Evolutionary conservation across 1,140 invertebrate genomes (phyloP).

Genomic region (Drosophila gunungcola): DNA sequence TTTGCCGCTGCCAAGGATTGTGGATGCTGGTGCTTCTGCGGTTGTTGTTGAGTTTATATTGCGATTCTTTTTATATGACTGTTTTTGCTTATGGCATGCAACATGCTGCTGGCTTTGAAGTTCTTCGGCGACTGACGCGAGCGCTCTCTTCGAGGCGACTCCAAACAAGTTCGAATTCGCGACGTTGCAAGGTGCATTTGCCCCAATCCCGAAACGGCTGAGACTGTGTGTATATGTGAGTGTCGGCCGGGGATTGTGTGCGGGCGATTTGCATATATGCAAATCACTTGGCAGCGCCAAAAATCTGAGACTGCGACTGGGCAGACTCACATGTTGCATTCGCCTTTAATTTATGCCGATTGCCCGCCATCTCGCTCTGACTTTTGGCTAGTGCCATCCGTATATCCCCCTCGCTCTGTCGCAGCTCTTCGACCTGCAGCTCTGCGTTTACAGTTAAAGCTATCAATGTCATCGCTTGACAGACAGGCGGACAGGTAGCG

Average conservation of each 20-base stretch:
- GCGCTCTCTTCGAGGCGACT: conserved; percentile 31
- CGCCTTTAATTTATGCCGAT: conserved; percentile 76
- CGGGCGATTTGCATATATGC: conserved; percentile 74
- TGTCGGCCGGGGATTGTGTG: conserved; percentile 19
- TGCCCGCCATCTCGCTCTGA: conserved; percentile 16
- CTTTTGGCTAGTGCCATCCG: conserved; percentile 5
- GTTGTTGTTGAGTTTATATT: conserved; percentile 30
- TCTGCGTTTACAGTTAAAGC: conserved; percentile 74
- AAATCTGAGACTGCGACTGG: conserved; percentile 57
- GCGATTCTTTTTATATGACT: conserved; percentile 18
- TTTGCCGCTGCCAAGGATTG: conserved; percentile 57
- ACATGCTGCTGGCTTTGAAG: conserved; percentile 63
- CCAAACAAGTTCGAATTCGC: conserved; percentile 82
- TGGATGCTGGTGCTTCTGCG: conserved; percentile 27
- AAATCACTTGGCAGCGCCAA: conserved; percentile 70
- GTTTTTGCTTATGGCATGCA: conserved; percentile 65
- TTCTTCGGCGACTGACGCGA: conserved; percentile 19
- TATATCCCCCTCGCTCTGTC: conserved; percentile 12
- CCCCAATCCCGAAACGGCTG: conserved; percentile 31
- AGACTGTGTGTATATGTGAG: conserved; percentile 15
- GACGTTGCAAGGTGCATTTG: conserved; percentile 73
- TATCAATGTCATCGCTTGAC: conserved; percentile 74
- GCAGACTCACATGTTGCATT: conserved; percentile 75
- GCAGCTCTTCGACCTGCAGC: conserved; percentile 20
- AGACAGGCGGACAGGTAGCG: conserved; percentile 67